Evolutionary conservation across 2,113 vertebrate genomes (phyloP).

Genomic region (Channa argus): DNA sequence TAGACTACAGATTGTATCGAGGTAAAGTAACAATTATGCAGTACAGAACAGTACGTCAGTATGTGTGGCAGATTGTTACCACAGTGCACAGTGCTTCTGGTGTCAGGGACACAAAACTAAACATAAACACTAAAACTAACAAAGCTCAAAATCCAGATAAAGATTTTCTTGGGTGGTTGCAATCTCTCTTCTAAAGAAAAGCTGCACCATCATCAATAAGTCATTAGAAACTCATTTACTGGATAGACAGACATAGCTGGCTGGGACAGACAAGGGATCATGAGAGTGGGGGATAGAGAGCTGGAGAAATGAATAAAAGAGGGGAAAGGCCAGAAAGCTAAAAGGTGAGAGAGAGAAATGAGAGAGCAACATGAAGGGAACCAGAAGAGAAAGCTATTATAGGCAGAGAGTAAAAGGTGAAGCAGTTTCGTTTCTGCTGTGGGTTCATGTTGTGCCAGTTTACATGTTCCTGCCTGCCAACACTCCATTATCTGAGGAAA

Average conservation of each 20-base stretch:
- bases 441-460: neutral
- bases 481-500: neutral
- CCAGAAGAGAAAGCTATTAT: neutral
- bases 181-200: slow-evolving; percentile 21
- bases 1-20: too few species aligned
- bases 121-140: neutral
- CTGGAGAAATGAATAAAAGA: neutral
- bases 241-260: neutral
- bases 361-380: neutral
- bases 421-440: neutral
- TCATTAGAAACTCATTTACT: slow-evolving; percentile 24
- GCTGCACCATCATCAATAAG: slow-evolving; percentile 38
- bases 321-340: neutral
- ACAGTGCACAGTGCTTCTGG: too few species aligned
- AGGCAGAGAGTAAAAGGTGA: neutral
- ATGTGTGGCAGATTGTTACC: too few species aligned
- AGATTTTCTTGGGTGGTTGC: slow-evolving; percentile 21
- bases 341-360: neutral
- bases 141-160: slow-evolving; percentile 11
- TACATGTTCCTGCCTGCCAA: slow-evolving; percentile 4
- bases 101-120: neutral
- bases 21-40: too few species aligned
- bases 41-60: too few species aligned
- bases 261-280: slow-evolving; percentile 4
- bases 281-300: neutral